Conservation (phyloP, 2,797 vertebrate species). For the Coluber constrictor region DNA sequence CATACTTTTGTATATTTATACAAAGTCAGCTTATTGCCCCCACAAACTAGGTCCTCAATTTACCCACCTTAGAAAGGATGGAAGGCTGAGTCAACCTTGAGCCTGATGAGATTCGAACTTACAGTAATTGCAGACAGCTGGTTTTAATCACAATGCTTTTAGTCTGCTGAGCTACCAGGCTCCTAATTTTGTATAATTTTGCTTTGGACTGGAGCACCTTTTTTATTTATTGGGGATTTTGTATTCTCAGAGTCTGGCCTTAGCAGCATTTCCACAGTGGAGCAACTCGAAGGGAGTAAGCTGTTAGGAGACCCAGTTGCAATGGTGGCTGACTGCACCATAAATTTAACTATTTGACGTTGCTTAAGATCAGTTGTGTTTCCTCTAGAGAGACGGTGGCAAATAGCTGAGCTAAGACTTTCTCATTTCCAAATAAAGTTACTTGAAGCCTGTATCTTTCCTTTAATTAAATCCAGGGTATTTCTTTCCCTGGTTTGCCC, state of each 20-base stretch:
- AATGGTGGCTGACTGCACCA: neutral
- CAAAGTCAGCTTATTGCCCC: no score
- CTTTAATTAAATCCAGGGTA: neutral
- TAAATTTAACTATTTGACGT: neutral
- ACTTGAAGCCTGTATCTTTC: neutral
- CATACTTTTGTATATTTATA: no score
- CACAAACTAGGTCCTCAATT: no score
- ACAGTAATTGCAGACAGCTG: no score
- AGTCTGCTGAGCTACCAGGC: no score
- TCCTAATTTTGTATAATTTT: neutral
- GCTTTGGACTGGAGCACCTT: neutral
- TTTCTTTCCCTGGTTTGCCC: neutral
- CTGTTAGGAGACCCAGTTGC: neutral
- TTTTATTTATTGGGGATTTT: neutral
- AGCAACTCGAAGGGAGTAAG: neutral
- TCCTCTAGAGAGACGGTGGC: neutral
- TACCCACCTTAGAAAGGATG: no score
- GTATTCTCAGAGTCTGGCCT: neutral
- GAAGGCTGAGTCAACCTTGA: no score
- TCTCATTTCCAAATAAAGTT: neutral
- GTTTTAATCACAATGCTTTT: no score
- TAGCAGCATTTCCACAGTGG: neutral
- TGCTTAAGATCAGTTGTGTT: neutral
- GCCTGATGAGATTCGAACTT: no score
- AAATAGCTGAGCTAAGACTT: neutral